Base-by-base conservation (phyloP, 2,113 vertebrate species). In the Gambusia holbrooki region DNA sequence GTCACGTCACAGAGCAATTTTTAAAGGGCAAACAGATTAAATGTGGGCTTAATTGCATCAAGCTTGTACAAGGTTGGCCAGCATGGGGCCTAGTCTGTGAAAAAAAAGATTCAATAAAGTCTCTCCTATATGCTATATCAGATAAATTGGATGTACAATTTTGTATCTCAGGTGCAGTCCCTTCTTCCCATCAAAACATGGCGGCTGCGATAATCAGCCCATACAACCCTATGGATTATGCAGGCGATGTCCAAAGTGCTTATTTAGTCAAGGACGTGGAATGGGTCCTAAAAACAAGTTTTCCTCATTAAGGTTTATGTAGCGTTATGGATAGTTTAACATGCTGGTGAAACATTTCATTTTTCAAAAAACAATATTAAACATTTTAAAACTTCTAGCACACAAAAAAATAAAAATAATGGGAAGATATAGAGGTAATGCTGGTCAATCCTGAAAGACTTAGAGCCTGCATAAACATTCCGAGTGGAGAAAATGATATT, bases 1-100 rank as follows among this genome's bases (percentile, higher is more conserved):
- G 37, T 42, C 77, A 61, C 75, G 30, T 19, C 51, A 66, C 30
- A 66, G 69, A 74, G 54, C 0, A 62, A 58, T 83, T 84, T 62
- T 79, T 77, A 84, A 82, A 82, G 65, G 75, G 40, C 79, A 78
- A 69, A 4, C 67, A 73, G 74, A 62, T 63, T 27, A 12, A 88
- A 85, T 87, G 82, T 87, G 86, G 81, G 85, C 82, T 88, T 68
- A 81, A 76, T 74, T 66, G n/a, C 76, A 76, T 84, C 76, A 74
- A 73, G 17, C 69, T 69, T 79, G 69, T 80, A 61, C 32, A 84
- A 83, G 74, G 62, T 61, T 70, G 37, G 45, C 71, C 82, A 81
- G 84, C 84, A 62, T 66, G 48, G 27, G 64, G 69, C 37, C 79
- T 73, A 68, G 1, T 76, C 48, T 79, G 78, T 28, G 10, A 37